These are phyloP conservation scores for Furcula furcula DNA, from an alignment of 2,888 invertebrate genomes.

Conservation along the genomic window DNA sequence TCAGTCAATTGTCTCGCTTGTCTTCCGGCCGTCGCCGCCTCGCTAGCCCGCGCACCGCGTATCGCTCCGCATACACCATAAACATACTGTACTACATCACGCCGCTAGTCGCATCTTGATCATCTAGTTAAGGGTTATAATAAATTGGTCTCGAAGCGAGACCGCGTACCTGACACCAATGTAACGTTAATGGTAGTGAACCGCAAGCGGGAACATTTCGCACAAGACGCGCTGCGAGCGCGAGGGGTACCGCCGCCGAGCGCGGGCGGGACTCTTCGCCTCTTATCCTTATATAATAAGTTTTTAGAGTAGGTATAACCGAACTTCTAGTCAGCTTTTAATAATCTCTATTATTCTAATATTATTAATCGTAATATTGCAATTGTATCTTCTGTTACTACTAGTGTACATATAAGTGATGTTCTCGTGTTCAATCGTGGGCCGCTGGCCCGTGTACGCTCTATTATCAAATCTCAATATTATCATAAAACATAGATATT, in stretches of 20 bases:
- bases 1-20: conserved; percentile 70
- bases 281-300: conserved; percentile 43
- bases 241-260: conserved; percentile 8
- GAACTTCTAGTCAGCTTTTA: conserved; percentile 79
- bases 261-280: conserved; percentile 25
- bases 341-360: conserved; percentile 73
- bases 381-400: conserved; percentile 65
- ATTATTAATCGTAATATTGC: conserved; percentile 62
- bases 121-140: conserved; percentile 56
- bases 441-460: conserved; percentile 34
- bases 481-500: conserved; percentile 70
- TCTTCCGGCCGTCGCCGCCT: conserved; percentile 36
- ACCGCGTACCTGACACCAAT: conserved; percentile 76
- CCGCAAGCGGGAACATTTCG: conserved; percentile 33
- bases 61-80: conserved; percentile 16
- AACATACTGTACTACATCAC: conserved; percentile 45
- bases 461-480: conserved; percentile 59
- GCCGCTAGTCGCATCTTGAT: conserved; percentile 65
- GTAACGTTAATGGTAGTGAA: conserved; percentile 47
- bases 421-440: conserved; percentile 60
- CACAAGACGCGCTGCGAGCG: conserved; percentile 38
- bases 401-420: conserved; percentile 60
- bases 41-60: conserved; percentile 6
- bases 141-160: conserved; percentile 54
- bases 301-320: conserved; percentile 72